Percentiles rank a stretch among this genome's conserved stretches.
These are phyloP conservation scores for Lampris incognitus DNA, from an alignment of 2,113 vertebrate species.

Conservation along the genomic window DNA sequence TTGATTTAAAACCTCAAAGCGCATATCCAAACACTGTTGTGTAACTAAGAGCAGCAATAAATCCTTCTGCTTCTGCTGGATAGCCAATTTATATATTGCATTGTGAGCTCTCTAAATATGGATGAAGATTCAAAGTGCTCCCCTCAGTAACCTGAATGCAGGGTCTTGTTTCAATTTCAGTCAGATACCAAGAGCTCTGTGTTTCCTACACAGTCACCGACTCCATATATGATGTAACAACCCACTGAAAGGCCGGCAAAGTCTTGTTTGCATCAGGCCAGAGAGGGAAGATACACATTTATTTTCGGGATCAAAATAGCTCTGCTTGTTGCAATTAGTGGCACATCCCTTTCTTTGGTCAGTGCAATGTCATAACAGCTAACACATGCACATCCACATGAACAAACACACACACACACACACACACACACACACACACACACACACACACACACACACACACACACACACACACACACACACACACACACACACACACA, in stretches of 20 bases:
- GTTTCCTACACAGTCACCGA: too few species aligned
- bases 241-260: slow-evolving; percentile 8
- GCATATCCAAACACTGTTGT: background rate
- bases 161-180: too few species aligned
- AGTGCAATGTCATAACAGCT: slow-evolving; percentile 25
- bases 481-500: slow-evolving; percentile 34
- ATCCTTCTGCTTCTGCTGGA: background rate
- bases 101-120: too few species aligned
- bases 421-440: slow-evolving; percentile 34
- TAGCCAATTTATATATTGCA: background rate
- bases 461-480: slow-evolving; percentile 11
- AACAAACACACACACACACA: slow-evolving; percentile 13
- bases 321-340: slow-evolving; percentile 45
- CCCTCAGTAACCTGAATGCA: too few species aligned
- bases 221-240: slow-evolving; percentile 20
- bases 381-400: background rate
- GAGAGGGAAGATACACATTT: slow-evolving; percentile 17
- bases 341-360: slow-evolving; percentile 27
- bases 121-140: too few species aligned
- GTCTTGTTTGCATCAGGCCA: slow-evolving; percentile 19
- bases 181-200: too few species aligned
- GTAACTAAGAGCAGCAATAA: background rate
- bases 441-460: slow-evolving; percentile 36
- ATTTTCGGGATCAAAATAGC: slow-evolving; percentile 35
- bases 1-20: slow-evolving; percentile 5